Evolutionary conservation across 2,888 invertebrate species (phyloP), one percentile per base, ranked within the genome.

Genomic region (Hermaeophaga mercurialis): DNA sequence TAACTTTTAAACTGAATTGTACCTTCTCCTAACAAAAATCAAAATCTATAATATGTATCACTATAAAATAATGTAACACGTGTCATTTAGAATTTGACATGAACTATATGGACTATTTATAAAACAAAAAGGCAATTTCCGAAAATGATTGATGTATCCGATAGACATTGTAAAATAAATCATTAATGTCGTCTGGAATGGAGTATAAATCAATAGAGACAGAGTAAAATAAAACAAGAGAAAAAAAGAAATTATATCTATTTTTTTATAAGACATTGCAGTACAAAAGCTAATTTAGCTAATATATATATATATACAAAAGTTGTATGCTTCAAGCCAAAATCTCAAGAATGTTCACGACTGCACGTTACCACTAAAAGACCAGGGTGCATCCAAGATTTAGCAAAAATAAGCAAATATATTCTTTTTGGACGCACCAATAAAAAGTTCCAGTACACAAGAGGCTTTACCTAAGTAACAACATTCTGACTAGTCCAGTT

Each of bases 211-310:
- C n/a, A n/a, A n/a, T 22, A 22, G 22, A 22, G 6, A 22, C 22
- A 22, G 22, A 6, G 3, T 22, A 12, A 33, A 33, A 33, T 33
- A 7, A 12, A 33, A 33, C 33, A 33, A 33, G 3, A 8, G 8
- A 34, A 34, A 12, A 2, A 17, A 17, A n/a, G 7, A 15, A 8
- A 3, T 3, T 36, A 5, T 36, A 36, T 43, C 2, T 43, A 12
- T 43, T 43, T 43, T 22, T 31, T 3, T 53, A 38, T 49, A 56
- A 58, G 58, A 61, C 59, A 56, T 58, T 56, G 62, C 62, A 61
- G 60, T 61, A 63, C 62, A 58, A 61, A 63, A 60, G 62, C 56
- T 61, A 60, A 54, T 57, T 26, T 61, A 56, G 56, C 58, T 58
- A 49, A 49, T 44, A 47, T 50, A 22, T 58, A 61, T 56, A 41